Conservation (phyloP, 2,797 vertebrate species). For the Amblyopsis hoosieri region DNA sequence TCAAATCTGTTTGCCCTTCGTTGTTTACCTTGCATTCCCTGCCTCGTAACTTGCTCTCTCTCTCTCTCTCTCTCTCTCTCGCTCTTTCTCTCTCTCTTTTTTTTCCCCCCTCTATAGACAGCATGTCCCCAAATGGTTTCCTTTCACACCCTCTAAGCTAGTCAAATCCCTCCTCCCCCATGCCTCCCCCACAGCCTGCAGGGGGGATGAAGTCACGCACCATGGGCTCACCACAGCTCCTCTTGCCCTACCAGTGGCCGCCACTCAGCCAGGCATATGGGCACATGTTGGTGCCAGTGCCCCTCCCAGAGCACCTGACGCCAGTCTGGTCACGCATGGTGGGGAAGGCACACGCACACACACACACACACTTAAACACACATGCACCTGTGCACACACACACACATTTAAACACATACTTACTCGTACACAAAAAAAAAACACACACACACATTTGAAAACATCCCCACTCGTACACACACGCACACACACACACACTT, state of each 20-base stretch:
- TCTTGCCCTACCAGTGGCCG: constrained; percentile 48
- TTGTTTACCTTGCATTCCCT: not conserved
- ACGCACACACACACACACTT: constrained; percentile 19
- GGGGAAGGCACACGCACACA: not conserved
- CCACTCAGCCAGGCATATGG: constrained; percentile 64
- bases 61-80: not conserved
- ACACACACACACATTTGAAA: constrained; percentile 1
- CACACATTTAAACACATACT: constrained; percentile 2
- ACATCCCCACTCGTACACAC: constrained; percentile 3
- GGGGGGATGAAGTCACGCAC: constrained; percentile 64
- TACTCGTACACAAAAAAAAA: constrained; percentile 4
- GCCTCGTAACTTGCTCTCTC: not conserved
- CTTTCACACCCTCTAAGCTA: constrained; percentile 41
- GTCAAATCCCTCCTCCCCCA: constrained; percentile 41
- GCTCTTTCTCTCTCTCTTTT: too few species aligned
- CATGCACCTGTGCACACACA: constrained; percentile 18
- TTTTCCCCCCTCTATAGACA: constrained; percentile 11
- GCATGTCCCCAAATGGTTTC: constrained; percentile 19
- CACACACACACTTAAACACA: not conserved
- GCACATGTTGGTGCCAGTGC: constrained; percentile 49
- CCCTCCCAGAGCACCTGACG: constrained; percentile 67
- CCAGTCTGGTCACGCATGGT: constrained; percentile 60
- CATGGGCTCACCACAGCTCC: constrained; percentile 37
- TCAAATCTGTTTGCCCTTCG: not conserved
- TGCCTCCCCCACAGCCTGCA: constrained; percentile 48